Conservation (phyloP, 1,140 invertebrate species). For the Gonioctena quinquepunctata region DNA sequence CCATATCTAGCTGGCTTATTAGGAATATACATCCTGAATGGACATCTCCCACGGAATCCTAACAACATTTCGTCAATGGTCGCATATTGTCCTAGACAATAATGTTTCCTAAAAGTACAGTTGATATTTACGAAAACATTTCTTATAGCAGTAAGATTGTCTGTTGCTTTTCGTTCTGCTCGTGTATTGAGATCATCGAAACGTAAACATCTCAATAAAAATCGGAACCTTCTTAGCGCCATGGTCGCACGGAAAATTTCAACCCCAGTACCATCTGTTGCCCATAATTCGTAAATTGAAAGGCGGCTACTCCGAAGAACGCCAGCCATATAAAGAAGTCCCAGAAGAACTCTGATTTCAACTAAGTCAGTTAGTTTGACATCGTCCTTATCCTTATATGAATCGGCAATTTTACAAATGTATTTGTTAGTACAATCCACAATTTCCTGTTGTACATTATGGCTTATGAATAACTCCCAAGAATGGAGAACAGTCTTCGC, state of each 20-base stretch:
- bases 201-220: background rate
- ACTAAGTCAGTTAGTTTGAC: no score
- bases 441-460: no score
- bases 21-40: background rate
- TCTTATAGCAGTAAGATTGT: background rate
- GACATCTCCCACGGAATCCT: background rate
- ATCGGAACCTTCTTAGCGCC: background rate
- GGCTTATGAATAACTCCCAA: no score
- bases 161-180: background rate
- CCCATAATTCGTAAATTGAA: no score
- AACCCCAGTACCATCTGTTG: background rate
- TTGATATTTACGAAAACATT: background rate
- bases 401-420: no score
- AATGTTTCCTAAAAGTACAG: background rate
- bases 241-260: no score
- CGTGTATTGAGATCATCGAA: background rate
- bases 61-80: background rate
- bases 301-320: no score
- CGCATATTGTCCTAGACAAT: background rate
- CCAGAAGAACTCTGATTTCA: no score
- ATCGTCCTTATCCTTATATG: no score
- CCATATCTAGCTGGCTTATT: background rate
- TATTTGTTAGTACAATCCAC: no score
- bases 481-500: no score
- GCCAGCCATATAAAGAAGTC: no score